phyloP scores from a whole-genome alignment of 2,888 invertebrate genomes.

The Phortica magna region DNA sequence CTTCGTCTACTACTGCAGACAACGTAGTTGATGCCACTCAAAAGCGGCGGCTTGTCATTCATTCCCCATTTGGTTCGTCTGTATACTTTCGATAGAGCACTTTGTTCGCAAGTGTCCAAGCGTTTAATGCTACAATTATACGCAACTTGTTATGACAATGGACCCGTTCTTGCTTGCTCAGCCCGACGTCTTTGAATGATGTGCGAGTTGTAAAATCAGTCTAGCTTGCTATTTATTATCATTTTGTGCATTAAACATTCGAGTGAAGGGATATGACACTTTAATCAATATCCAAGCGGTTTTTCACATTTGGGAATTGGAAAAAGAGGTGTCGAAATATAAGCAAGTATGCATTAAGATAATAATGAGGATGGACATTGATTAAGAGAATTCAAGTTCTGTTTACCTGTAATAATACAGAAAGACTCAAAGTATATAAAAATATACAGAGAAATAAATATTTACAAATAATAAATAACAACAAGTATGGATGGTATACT shows the following conservation, averaged over 20 bases:
- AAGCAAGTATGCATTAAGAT: background rate
- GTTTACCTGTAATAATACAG: no score
- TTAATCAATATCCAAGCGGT: background rate
- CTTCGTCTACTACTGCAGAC: conserved; percentile 47
- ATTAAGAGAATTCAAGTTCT: no score
- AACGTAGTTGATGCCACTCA: background rate
- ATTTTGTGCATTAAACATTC: background rate
- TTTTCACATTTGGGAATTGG: background rate
- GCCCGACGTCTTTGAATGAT: conserved; percentile 59
- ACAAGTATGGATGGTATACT: no score
- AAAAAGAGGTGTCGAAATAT: background rate
- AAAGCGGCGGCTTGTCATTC: no score
- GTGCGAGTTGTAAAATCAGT: conserved; percentile 20
- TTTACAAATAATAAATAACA: no score
- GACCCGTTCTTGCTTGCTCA: conserved; percentile 53
- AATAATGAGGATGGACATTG: no score
- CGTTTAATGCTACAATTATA: conserved; percentile 70
- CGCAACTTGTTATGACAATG: conserved; percentile 69
- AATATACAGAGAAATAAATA: no score
- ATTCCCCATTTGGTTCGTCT: background rate
- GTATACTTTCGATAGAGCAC: conserved; percentile 50
- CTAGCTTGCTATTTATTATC: background rate
- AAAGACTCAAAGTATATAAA: no score
- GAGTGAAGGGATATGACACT: background rate
- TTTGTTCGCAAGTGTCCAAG: conserved; percentile 72